Percentiles rank a stretch among this genome's conserved stretches.
These are phyloP conservation scores for Lithobius niger DNA, from an alignment of 1,140 invertebrate species.

Conservation along the genomic window DNA sequence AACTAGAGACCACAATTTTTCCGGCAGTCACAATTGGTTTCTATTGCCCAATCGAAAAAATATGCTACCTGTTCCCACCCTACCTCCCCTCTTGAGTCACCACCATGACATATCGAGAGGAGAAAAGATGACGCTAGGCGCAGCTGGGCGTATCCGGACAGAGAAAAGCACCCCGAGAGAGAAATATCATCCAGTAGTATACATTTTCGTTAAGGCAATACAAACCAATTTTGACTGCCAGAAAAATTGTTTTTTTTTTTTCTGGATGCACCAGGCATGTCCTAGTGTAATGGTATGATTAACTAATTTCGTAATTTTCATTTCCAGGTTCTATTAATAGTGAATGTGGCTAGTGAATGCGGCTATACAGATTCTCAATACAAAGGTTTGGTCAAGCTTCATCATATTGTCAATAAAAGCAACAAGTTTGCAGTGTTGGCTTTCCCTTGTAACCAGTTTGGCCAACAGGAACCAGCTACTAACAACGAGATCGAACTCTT, in stretches of 20 bases:
- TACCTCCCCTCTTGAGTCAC: too few relatives aligned
- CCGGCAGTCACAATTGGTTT: too few relatives aligned
- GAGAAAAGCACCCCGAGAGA: neutral
- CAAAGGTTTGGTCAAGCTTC: constrained; percentile 34
- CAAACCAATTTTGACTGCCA: too few relatives aligned
- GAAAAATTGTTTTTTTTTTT: neutral
- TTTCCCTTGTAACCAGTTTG: constrained; percentile 48
- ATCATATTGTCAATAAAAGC: constrained; percentile 31
- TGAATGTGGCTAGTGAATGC: constrained; percentile 45
- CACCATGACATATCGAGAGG: too few relatives aligned
- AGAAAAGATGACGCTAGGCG: neutral
- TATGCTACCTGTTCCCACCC: too few relatives aligned
- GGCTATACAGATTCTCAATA: constrained; percentile 43
- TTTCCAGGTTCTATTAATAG: constrained; percentile 36
- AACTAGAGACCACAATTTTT: too few relatives aligned
- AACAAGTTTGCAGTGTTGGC: constrained; percentile 31
- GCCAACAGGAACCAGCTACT: constrained; percentile 36
- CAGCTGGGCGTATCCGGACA: too few relatives aligned
- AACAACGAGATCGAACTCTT: constrained; percentile 33
- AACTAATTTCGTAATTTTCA: constrained; percentile 3
- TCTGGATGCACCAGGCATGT: constrained; percentile 12
- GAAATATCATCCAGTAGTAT: neutral
- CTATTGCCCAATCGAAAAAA: too few relatives aligned
- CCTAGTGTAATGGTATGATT: constrained; percentile 4
- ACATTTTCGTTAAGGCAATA: too few relatives aligned